phyloP scores from a whole-genome alignment of 92 coral and sea anemone genomes.

The Porites rus region DNA sequence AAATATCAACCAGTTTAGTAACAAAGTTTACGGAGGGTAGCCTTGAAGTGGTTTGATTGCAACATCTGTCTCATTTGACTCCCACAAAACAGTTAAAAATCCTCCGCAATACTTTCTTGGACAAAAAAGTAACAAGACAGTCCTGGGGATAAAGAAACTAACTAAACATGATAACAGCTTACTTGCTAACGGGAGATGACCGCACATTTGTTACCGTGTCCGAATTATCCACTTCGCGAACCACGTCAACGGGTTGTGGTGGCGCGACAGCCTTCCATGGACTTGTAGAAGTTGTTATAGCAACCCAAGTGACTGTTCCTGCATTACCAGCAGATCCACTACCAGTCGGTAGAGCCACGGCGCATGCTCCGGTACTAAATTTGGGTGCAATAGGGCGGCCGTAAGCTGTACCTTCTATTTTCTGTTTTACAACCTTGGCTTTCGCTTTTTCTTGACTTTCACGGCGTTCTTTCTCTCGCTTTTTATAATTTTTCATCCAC shows the following conservation, averaged over 20 bases:
- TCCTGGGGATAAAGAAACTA: background rate
- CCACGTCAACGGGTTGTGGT: constrained; percentile 3
- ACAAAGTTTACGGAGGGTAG: no score
- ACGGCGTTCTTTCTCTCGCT: constrained; percentile 36
- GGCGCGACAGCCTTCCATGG: constrained; percentile 34
- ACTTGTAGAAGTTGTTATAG: constrained; percentile 19
- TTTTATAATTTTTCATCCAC: constrained; percentile 56
- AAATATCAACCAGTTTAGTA: no score
- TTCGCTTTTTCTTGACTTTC: constrained; percentile 30
- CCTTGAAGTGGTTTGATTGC: no score
- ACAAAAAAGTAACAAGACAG: no score
- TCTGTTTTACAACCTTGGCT: background rate
- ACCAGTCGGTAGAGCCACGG: constrained; percentile 31
- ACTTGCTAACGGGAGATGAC: constrained; percentile 18
- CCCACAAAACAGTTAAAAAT: no score
- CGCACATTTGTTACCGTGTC: background rate
- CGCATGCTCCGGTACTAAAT: background rate
- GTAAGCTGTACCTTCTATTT: constrained; percentile 17
- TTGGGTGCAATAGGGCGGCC: constrained; percentile 49
- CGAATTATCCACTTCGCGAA: background rate
- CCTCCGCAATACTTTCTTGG: no score
- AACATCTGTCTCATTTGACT: no score
- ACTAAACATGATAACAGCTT: background rate
- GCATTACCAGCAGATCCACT: constrained; percentile 2
- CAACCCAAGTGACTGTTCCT: constrained; percentile 38